These are phyloP conservation scores for Pseudotriccus pelzelni DNA, from an alignment of 2,797 vertebrate species.

Conservation along the genomic window DNA sequence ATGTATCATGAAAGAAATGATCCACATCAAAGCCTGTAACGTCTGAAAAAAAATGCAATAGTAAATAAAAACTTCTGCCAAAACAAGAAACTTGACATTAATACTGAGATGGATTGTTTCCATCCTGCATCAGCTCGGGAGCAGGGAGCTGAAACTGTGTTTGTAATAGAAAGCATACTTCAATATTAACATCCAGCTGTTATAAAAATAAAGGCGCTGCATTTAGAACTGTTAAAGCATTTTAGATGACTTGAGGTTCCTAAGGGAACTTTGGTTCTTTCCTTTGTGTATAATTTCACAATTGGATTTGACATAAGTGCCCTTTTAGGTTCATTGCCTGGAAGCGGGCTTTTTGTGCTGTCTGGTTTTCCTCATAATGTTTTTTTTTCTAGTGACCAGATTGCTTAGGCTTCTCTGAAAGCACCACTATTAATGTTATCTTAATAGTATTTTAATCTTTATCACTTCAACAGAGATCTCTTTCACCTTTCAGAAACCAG, in stretches of 20 bases:
- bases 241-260: not conserved
- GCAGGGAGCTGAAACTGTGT: not conserved
- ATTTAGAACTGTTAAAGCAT: not conserved
- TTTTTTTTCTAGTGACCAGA: not conserved
- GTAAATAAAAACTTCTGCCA: constrained; percentile 58
- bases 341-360: not conserved
- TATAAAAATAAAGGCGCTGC: not conserved
- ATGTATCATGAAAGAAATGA: not conserved
- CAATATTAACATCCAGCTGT: not conserved
- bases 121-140: constrained; percentile 30
- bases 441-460: constrained; percentile 45
- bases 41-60: not conserved
- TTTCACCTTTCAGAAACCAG: constrained; percentile 42
- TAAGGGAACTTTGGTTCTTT: constrained; percentile 4
- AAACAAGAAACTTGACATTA: constrained; percentile 18
- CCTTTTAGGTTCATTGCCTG: not conserved
- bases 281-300: constrained; percentile 2
- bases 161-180: constrained; percentile 25
- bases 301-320: not conserved
- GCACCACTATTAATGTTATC: not conserved
- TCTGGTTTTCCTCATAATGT: not conserved
- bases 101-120: not conserved
- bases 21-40: constrained; percentile 32
- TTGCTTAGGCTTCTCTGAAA: constrained; percentile 7
- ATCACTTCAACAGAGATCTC: constrained; percentile 14